Evolutionary conservation across 1,140 invertebrate genomes (phyloP), one percentile per base, ranked within the genome.

Genomic region (Halictus rubicundus): DNA sequence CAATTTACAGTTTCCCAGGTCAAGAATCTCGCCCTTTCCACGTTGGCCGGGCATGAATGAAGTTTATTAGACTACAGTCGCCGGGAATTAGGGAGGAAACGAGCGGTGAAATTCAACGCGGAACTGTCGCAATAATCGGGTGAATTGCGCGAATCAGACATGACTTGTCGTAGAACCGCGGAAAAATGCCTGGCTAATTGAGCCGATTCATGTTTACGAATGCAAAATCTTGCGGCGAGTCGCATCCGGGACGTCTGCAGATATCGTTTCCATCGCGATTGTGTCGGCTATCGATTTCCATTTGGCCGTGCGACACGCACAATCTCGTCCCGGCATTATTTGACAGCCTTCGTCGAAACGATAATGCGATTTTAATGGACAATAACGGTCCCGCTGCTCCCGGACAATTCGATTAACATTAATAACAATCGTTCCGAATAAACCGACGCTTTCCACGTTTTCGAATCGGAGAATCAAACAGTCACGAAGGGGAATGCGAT

Each of bases 231-330:
- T 7, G 19, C 23, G 27, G 49, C 25, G 68, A 32, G 64, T 63
- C 42, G 60, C 32, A 32, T 27, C 19, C 32, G 21, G 8, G 46
- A 25, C 23, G 46, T 19, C 46, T 27, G 39, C n/a, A 10, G 19
- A 63, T 25, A 57, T 8, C 60, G 25, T 63, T 78, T 54, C 32
- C 46, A 10, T 68, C 66, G 16, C 75, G 37, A 77, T 70, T 78
- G 57, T 52, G 27, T 63, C 68, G 52, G 12, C 46, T 78, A 78
- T 78, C 68, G 76, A 78, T 64, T 78, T 64, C 60, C 68, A 57
- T 46, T 78, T 71, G 71, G 59, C n/a, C 25, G 8, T 25, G 2
- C 25, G 19, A n/a, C 8, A 25, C 49, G 16, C 16, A 19, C 49
- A 23, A 57, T 54, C 46, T 32, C 60, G 32, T 32, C 32, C 32